Conservation (phyloP, 30 jellyfish, hydroid and myxozoan species). For the Aurelia coerulea region DNA sequence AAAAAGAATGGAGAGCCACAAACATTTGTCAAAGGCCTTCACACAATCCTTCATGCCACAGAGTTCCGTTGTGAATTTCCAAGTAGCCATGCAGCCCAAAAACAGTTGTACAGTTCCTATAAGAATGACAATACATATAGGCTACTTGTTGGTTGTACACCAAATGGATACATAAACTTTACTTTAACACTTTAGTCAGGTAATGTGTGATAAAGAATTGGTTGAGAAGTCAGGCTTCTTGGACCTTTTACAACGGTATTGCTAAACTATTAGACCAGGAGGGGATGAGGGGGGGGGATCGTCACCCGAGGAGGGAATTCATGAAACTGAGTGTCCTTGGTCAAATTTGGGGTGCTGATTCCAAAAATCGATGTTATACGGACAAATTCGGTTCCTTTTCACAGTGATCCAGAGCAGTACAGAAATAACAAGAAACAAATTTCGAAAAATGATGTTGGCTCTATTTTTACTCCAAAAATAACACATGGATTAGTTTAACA, state of each 20-base stretch:
- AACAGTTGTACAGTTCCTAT: constrained; percentile 30
- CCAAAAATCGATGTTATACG: too few species aligned
- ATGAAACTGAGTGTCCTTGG: too few species aligned
- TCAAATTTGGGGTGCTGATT: too few species aligned
- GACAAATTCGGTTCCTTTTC: too few species aligned
- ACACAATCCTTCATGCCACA: constrained; percentile 16
- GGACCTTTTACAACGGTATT: constrained; percentile 28
- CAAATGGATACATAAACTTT: constrained; percentile 35
- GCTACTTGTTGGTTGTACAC: constrained; percentile 45
- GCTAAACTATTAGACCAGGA: too few species aligned
- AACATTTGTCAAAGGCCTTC: constrained; percentile 18
- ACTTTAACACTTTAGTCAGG: constrained; percentile 44
- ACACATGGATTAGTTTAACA: too few species aligned
- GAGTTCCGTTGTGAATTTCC: constrained; percentile 34
- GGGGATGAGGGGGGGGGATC: too few species aligned
- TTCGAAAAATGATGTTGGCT: too few species aligned
- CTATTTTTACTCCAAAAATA: too few species aligned
- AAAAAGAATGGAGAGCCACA: constrained; percentile 36
- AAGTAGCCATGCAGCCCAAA: constrained; percentile 35
- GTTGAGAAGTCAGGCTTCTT: constrained; percentile 40
- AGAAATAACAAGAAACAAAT: too few species aligned
- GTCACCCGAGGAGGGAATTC: too few species aligned
- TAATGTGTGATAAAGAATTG: constrained; percentile 30
- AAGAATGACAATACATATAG: constrained; percentile 11
- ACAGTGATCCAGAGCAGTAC: too few species aligned